A percentile compares a stretch with the other conserved stretches of the same genome.
Conservation (phyloP, 2,888 invertebrate genomes). For the Lithophane ornitopus region DNA sequence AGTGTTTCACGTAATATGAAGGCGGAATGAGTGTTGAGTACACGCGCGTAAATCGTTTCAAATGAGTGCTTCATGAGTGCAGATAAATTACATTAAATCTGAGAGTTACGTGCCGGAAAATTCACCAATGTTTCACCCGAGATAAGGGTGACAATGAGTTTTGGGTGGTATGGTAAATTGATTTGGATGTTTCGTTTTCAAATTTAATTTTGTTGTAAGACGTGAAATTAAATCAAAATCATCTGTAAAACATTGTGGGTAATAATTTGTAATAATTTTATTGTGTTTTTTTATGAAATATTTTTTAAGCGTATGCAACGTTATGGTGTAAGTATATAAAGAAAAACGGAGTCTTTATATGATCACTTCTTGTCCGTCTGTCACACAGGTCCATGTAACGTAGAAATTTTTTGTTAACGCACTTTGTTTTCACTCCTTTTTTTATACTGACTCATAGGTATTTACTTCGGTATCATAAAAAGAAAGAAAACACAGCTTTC, state of each 20-base stretch:
- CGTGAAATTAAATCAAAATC: neutral
- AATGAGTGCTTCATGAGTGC: conserved; percentile 83
- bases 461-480: neutral
- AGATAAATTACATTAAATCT: conserved; percentile 87
- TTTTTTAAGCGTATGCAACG: neutral
- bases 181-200: neutral
- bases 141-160: conserved; percentile 64
- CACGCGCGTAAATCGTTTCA: conserved; percentile 81
- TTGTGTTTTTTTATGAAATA: too few relatives aligned
- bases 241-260: neutral
- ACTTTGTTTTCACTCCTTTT: neutral
- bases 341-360: neutral
- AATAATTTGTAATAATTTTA: neutral
- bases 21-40: conserved; percentile 67
- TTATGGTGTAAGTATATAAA: neutral
- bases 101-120: conserved; percentile 82
- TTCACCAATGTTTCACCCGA: conserved; percentile 77
- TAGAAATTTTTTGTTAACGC: neutral
- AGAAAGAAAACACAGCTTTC: neutral
- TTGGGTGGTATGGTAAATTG: conserved; percentile 24
- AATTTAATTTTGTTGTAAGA: neutral
- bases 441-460: neutral
- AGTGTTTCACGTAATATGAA: conserved; percentile 57
- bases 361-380: neutral
- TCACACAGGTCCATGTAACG: neutral